These are phyloP conservation scores for Lordiphosa fenestrarum DNA, from an alignment of 2,888 invertebrate species.

Conservation along the genomic window DNA sequence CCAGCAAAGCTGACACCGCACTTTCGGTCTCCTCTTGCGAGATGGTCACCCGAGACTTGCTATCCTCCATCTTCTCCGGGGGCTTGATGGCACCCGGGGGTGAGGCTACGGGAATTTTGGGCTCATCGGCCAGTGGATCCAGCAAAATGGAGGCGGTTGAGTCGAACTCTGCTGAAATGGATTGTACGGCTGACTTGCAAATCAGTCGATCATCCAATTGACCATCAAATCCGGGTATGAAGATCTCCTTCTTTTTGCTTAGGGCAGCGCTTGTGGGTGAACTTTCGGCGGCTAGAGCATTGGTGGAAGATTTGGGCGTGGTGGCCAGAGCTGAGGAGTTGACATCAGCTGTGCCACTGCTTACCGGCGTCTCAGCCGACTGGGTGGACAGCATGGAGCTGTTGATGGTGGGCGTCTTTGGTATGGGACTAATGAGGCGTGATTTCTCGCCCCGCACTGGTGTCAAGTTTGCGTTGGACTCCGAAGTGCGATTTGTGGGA, in stretches of 20 bases:
- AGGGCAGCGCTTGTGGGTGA: conserved; percentile 46
- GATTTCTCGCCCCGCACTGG: conserved; percentile 71
- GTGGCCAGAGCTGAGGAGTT: conserved; percentile 69
- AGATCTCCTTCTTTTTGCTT: conserved; percentile 82
- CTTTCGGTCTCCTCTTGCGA: conserved; percentile 96
- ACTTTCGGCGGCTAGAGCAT: conserved; percentile 30
- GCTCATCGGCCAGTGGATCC: conserved; percentile 78
- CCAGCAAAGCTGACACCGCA: conserved; percentile 92
- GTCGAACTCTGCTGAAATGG: conserved; percentile 84
- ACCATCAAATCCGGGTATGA: conserved; percentile 86
- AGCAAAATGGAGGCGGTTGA: conserved; percentile 74
- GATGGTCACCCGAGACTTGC: conserved; percentile 87
- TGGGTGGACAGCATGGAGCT: conserved; percentile 56
- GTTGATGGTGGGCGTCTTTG: conserved; percentile 81
- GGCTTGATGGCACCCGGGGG: conserved; percentile 79
- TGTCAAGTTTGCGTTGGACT: conserved; percentile 51
- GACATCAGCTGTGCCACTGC: conserved; percentile 39
- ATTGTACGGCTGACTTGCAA: conserved; percentile 90
- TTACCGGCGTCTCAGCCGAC: conserved; percentile 56
- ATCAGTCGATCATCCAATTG: conserved; percentile 84
- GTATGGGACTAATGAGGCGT: conserved; percentile 82
- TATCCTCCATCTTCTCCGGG: conserved; percentile 84
- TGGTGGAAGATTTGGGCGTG: conserved; percentile 58
- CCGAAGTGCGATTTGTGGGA: conserved; percentile 19
- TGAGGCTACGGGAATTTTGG: conserved; percentile 79